Conservation (phyloP, 2,888 invertebrate species). For the Trissolcus japonicus region DNA sequence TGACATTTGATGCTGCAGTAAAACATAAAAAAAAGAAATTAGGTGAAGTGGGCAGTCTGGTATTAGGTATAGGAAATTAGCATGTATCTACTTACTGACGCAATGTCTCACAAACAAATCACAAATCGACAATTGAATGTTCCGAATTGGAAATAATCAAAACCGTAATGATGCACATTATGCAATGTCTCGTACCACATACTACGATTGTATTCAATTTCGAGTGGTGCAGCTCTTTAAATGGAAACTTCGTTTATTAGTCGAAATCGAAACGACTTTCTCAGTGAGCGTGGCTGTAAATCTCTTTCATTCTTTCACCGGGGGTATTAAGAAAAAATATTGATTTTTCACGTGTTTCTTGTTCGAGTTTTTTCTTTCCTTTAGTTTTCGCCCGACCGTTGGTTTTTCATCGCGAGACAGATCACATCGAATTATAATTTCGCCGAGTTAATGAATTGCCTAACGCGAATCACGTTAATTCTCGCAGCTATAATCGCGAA, state of each 20-base stretch:
- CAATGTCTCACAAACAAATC: constrained; percentile 7
- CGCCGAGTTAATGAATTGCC: constrained; percentile 26
- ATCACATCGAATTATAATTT: constrained; percentile 33
- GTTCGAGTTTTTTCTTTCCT: constrained; percentile 22
- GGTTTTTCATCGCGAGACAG: constrained; percentile 21
- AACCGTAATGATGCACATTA: constrained; percentile 33
- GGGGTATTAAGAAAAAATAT: constrained; percentile 15
- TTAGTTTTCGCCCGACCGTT: constrained; percentile 1
- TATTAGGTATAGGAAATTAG: neutral
- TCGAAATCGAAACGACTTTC: constrained; percentile 45
- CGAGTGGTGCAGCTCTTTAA: constrained; percentile 36
- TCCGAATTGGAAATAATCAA: constrained; percentile 35
- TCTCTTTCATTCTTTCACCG: constrained; percentile 27
- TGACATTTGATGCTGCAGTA: neutral
- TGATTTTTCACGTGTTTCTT: constrained; percentile 25
- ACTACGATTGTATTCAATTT: constrained; percentile 47
- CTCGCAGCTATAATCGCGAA: constrained; percentile 7
- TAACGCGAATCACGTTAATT: constrained; percentile 23
- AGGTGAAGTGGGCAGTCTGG: too few relatives aligned
- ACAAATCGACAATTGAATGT: constrained; percentile 13
- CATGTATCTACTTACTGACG: constrained; percentile 4
- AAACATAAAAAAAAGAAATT: neutral
- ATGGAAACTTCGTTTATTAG: constrained; percentile 50
- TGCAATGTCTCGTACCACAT: constrained; percentile 29
- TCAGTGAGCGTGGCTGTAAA: constrained; percentile 36